Conservation (phyloP, 2,797 vertebrate genomes). For the Acipenser ruthenus region DNA sequence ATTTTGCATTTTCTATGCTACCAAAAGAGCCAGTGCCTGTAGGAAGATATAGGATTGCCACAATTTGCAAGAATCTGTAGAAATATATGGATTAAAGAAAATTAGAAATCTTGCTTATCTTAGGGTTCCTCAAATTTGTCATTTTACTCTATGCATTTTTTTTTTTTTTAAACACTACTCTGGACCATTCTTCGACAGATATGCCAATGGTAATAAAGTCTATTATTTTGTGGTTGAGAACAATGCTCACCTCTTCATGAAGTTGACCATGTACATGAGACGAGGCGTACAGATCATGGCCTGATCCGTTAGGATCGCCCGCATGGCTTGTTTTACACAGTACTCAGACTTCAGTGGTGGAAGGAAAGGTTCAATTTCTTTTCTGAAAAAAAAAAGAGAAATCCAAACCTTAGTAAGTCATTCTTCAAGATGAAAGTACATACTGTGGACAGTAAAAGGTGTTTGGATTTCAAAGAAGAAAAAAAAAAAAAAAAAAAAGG, state of each 20-base stretch:
- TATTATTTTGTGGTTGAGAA: no score
- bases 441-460: background rate
- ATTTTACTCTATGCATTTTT: no score
- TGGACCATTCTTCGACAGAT: no score
- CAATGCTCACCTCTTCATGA: constrained; percentile 76
- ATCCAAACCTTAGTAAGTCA: constrained; percentile 1
- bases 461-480: background rate
- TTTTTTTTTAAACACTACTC: no score
- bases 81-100: no score
- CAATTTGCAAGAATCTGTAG: no score
- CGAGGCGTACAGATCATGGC: constrained; percentile 80
- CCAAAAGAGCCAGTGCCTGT: no score
- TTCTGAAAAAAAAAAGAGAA: constrained; percentile 42
- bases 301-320: constrained; percentile 79
- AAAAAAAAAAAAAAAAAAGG: background rate
- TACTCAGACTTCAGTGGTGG: constrained; percentile 75
- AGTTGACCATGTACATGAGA: constrained; percentile 77
- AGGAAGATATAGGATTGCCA: no score
- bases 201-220: no score
- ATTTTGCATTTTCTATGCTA: no score
- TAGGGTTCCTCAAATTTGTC: no score
- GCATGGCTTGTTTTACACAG: constrained; percentile 77
- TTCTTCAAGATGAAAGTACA: background rate
- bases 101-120: no score
- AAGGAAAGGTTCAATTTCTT: constrained; percentile 75